These are phyloP conservation scores for Epizoanthus rinbou DNA, from an alignment of 92 coral and sea anemone genomes.

Conservation along the genomic window DNA sequence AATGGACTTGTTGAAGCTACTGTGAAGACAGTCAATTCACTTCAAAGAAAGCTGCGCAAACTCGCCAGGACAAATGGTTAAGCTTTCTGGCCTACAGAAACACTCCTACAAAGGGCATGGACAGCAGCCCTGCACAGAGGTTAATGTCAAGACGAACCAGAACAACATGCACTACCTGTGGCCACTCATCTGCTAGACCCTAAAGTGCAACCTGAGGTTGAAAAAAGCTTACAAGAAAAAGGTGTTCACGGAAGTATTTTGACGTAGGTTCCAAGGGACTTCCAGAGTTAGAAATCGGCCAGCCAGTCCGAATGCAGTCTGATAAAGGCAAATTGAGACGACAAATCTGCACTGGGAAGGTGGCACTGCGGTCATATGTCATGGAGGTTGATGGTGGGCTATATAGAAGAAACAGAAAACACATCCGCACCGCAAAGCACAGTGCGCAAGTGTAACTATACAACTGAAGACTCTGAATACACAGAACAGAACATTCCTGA, in stretches of 20 bases:
- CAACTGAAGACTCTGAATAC: too few species aligned
- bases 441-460: neutral
- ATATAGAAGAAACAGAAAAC: conserved; percentile 20
- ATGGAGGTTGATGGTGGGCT: conserved; percentile 6
- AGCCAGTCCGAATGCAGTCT: neutral
- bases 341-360: conserved; percentile 6
- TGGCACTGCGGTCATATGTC: conserved; percentile 14
- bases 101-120: conserved; percentile 8
- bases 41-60: conserved; percentile 5
- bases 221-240: neutral
- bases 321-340: neutral
- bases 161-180: conserved; percentile 3
- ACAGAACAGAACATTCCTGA: too few species aligned
- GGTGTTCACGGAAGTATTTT: neutral
- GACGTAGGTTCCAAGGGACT: conserved; percentile 9
- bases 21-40: neutral
- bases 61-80: conserved; percentile 6
- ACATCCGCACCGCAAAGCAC: neutral
- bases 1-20: conserved; percentile 27
- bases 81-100: conserved; percentile 28
- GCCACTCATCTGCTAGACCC: conserved; percentile 21
- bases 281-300: neutral
- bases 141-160: neutral
- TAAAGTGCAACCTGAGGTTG: conserved; percentile 1
- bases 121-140: neutral